Evolutionary conservation across 2,888 invertebrate genomes (phyloP), one percentile per base, ranked within the genome.

Genomic region (Steromphala cineraria): DNA sequence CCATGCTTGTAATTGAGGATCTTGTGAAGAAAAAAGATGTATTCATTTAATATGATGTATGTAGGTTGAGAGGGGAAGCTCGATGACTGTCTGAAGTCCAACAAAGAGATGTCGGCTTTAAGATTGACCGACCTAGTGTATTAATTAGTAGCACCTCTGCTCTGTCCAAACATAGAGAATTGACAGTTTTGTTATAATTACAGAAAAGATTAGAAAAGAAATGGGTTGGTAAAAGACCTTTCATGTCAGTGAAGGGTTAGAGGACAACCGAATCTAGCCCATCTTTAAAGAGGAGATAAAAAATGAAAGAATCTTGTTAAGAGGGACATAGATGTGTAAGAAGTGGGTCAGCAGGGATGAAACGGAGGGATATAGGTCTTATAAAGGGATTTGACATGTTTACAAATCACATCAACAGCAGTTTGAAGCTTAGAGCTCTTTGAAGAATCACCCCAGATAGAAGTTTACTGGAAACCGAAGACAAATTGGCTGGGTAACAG

Each of bases 31-130:
- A 71, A 71, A 71, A 31, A 71, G 71, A 71, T 71, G 71, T 71
- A 71, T 71, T 71, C 71, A 71, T 71, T 71, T 71, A 71, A 71
- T 71, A 71, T 40, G 71, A 71, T 71, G 71, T 71, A 71, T 40
- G 40, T 71, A 71, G 71, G 71, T 36, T 31, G 71, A 36, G 31
- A 71, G 71, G 36, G 4, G 40, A 19, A 36, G 10, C 71, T 36
- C 19, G 40, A 10, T 36, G 36, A 71, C 67, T 67, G 67, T 67
- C 67, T 28, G 31, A 24, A 67, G 24, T 67, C 31, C 19, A 71
- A 28, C 28, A 71, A 71, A 36, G 36, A 10, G 31, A 13, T n/a
- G 31, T 31, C 40, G 19, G 19, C 71, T 71, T 40, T 71, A 40
- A 71, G 71, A 3, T 8, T 19, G 15, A 28, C 71, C n/a, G 40